These are phyloP conservation scores for Eucidaris tribuloides DNA, from an alignment of 35 echinoderm and acorn worm genomes.

Conservation along the genomic window DNA sequence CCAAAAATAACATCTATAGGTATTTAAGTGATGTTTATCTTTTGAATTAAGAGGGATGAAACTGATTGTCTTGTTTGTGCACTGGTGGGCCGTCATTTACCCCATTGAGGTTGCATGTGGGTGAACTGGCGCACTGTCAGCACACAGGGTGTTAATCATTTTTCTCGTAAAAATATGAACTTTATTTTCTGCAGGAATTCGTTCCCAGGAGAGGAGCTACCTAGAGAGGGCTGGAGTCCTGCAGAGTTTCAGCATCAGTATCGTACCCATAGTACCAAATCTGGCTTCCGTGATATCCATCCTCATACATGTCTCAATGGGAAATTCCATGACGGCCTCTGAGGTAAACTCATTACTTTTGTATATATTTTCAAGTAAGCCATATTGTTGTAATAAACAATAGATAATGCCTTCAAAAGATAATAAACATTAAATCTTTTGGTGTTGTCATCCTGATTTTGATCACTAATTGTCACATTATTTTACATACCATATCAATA, in stretches of 20 bases:
- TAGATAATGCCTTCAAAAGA: no score
- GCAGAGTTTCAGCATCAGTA: constrained; percentile 80
- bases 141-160: no score
- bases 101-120: no score
- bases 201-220: constrained; percentile 59
- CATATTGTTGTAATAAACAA: no score
- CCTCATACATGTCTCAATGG: constrained; percentile 46
- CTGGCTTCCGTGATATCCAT: constrained; percentile 76
- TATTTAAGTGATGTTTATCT: no score
- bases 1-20: no score
- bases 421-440: background rate
- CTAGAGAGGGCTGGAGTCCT: constrained; percentile 87
- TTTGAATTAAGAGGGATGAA: no score
- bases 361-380: no score
- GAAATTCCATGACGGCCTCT: constrained; percentile 55
- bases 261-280: constrained; percentile 69
- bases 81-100: no score
- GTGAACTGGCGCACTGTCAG: no score
- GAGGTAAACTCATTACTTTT: constrained; percentile 42
- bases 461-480: background rate
- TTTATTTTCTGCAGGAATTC: constrained; percentile 72
- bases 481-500: background rate
- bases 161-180: no score
- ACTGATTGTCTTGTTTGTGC: no score
- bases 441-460: background rate